Conservation (phyloP, 2,113 vertebrate genomes). For the Ardeotis arabs region DNA sequence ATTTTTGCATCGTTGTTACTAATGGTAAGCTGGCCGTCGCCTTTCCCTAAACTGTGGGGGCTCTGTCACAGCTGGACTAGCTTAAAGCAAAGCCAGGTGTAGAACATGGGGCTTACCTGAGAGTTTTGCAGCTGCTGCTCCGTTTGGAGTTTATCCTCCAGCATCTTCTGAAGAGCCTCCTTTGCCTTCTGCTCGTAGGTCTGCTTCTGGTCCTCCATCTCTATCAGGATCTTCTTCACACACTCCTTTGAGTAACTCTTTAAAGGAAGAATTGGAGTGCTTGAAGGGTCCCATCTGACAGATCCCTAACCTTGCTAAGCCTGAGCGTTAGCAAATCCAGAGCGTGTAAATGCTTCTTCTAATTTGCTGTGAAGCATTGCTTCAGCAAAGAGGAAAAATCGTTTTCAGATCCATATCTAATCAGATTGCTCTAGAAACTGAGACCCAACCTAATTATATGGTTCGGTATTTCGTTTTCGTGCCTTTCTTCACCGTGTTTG, state of each 20-base stretch:
- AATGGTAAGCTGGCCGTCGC: not conserved
- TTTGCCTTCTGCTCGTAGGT: slow-evolving; percentile 87
- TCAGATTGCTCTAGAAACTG: not conserved
- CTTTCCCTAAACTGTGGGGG: not conserved
- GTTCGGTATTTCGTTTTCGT: not conserved
- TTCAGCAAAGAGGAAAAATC: not conserved
- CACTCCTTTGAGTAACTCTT: slow-evolving; percentile 80
- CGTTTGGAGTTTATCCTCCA: slow-evolving; percentile 83
- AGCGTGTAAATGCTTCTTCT: not conserved
- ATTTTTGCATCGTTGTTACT: not conserved
- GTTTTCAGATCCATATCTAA: not conserved
- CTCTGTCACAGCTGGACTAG: not conserved
- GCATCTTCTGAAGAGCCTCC: slow-evolving; percentile 84
- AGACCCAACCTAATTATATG: not conserved
- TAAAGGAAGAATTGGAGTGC: not conserved
- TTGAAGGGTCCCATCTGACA: not conserved
- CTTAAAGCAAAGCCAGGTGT: not conserved
- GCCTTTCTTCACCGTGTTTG: not conserved
- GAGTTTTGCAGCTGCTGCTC: slow-evolving; percentile 80
- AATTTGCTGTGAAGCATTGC: not conserved
- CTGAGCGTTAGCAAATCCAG: not conserved
- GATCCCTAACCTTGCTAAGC: not conserved
- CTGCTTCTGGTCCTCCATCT: slow-evolving; percentile 92
- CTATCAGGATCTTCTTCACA: slow-evolving; percentile 83
- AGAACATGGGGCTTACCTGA: slow-evolving; percentile 72